A percentile compares a stretch with the other conserved stretches of the same genome.
phyloP scores from a whole-genome alignment of 2,797 vertebrate genomes.

The Prionace glauca region DNA sequence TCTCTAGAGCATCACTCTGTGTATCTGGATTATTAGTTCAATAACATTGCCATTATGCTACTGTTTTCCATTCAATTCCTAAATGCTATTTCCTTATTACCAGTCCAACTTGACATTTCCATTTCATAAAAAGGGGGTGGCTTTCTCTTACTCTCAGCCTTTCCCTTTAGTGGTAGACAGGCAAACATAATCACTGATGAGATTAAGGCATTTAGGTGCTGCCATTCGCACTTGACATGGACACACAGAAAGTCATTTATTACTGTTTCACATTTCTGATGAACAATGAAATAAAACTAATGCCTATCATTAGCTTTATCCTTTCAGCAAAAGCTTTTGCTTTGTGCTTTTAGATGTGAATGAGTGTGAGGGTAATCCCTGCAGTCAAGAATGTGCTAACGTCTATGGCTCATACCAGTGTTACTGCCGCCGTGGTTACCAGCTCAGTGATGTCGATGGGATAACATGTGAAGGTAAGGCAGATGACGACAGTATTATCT shows the following conservation, averaged over 20 bases:
- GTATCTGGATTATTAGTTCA: too few relatives aligned
- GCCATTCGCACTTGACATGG: neutral
- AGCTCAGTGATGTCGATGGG: slow-evolving; percentile 87
- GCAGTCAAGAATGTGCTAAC: slow-evolving; percentile 92
- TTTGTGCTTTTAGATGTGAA: slow-evolving; percentile 72
- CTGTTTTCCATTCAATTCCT: neutral
- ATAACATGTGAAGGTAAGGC: slow-evolving; percentile 84
- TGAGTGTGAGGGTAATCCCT: slow-evolving; percentile 80
- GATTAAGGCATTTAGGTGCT: neutral
- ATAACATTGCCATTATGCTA: too few relatives aligned
- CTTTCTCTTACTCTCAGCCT: neutral
- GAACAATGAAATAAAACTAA: neutral
- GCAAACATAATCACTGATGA: neutral
- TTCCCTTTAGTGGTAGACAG: neutral
- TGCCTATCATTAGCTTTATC: neutral
- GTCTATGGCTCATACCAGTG: slow-evolving; percentile 97
- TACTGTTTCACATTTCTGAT: neutral
- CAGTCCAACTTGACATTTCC: neutral
- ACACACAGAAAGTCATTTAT: neutral
- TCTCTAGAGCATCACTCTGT: too few relatives aligned
- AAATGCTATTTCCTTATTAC: neutral
- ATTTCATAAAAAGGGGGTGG: neutral
- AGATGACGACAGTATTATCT: neutral
- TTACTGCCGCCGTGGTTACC: slow-evolving; percentile 92
- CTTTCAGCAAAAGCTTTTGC: neutral